Evolutionary conservation across 2,888 invertebrate species (phyloP).

Genomic region (Dromius quadrimaculatus): DNA sequence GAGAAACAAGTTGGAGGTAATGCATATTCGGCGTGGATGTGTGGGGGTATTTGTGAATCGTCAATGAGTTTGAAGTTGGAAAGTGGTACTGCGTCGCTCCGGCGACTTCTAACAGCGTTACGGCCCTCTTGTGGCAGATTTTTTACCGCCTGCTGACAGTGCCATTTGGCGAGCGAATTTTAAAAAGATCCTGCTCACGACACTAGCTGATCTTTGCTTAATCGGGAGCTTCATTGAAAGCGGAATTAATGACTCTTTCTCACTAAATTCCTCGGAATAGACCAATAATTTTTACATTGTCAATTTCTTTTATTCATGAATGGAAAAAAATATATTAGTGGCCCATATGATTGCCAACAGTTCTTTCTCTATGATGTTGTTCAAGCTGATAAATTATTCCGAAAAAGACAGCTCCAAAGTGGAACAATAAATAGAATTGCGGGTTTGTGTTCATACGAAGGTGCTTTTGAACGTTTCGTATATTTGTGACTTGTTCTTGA

Average conservation of each 20-base stretch:
- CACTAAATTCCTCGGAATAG: not conserved
- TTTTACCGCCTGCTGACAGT: slow-evolving; percentile 49
- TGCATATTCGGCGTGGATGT: slow-evolving; percentile 14
- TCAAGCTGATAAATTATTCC: too few relatives aligned
- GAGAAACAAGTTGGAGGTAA: slow-evolving; percentile 33
- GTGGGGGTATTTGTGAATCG: slow-evolving; percentile 19
- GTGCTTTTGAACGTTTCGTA: too few relatives aligned
- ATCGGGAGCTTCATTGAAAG: not conserved
- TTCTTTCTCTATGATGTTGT: too few relatives aligned
- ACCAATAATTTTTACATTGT: too few relatives aligned
- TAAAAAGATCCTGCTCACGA: slow-evolving; percentile 25
- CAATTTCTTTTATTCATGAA: too few relatives aligned
- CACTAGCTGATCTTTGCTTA: slow-evolving; percentile 26
- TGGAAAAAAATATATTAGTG: too few relatives aligned
- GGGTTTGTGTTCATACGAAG: too few relatives aligned
- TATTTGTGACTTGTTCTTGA: too few relatives aligned
- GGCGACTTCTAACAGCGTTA: slow-evolving; percentile 45
- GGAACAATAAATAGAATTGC: too few relatives aligned
- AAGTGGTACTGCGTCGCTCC: slow-evolving; percentile 16
- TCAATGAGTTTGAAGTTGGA: slow-evolving; percentile 33
- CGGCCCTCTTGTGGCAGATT: slow-evolving; percentile 45
- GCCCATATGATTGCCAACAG: too few relatives aligned
- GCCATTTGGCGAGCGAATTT: slow-evolving; percentile 46
- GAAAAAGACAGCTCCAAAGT: too few relatives aligned
- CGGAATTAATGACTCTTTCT: not conserved